Base-by-base conservation (phyloP, 2,113 vertebrate species). In the Aepyceros melampus region DNA sequence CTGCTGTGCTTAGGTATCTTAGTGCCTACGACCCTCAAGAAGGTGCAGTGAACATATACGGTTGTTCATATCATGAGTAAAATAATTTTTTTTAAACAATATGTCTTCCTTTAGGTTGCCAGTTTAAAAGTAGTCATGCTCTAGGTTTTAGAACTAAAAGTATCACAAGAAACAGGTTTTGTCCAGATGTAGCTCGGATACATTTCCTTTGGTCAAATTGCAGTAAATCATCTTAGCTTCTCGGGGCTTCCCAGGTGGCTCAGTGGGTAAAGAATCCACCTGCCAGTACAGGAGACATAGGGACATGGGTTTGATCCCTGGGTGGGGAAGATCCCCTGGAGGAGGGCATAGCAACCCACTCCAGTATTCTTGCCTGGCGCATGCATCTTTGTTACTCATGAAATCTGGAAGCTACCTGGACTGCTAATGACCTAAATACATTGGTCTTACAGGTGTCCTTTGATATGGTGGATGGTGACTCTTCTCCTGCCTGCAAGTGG, bases 371-470 rank as follows among this genome's bases (percentile, higher is more conserved):
- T 74, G 67, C 67, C 21, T 74, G n/a, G 36, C 25, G 21, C 67
- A 23, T 71, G 67, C 47, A 15, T 90, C 91, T 87, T 47, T 14
- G 94, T 53, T 67, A 31, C 76, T 43, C 31, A 0, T 19, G 33
- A 95, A 74, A 67, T 94, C 40, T 83, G 67, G 91, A n/a, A 85
- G 79, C 36, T 1, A 1, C 62, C 45, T 64, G 56, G 23, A 27
- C 56, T 87, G 83, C 93, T 97, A 74, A 91, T 36, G 15, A 43
- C 83, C 45, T 79, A 25, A 58, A 81, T 60, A 15, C 78, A 67
- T 97, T 96, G 60, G 3, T 96, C 56, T 97, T 95, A 14, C 95
- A 98, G 98, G 89, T 97, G 6, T 78, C 87, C 86, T 86, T 16
- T 51, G 89, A 82, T n/a, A 11, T 40, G 3, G 19, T 23, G 58